A percentile compares a stretch with the other conserved stretches of the same genome.
These are phyloP conservation scores for Batillaria attramentaria DNA, from an alignment of 1,140 invertebrate species.

Conservation along the genomic window DNA sequence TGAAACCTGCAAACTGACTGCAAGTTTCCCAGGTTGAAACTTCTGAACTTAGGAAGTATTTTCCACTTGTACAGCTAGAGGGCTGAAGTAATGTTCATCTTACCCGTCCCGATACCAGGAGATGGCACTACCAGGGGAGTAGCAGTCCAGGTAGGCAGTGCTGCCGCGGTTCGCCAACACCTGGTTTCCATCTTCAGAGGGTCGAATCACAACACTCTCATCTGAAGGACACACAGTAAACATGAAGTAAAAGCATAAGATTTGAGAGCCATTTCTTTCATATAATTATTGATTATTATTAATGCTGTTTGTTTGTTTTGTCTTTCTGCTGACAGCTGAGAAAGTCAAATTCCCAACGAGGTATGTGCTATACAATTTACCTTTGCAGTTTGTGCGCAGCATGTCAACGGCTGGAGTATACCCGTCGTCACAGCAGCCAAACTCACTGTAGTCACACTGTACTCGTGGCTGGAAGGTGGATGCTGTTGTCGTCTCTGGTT, in stretches of 20 bases:
- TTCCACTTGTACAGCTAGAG: too few relatives aligned
- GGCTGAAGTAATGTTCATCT: slow-evolving; percentile 27
- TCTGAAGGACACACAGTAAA: too few relatives aligned
- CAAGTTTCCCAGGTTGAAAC: too few relatives aligned
- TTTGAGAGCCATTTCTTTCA: too few relatives aligned
- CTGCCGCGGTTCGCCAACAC: slow-evolving; percentile 25
- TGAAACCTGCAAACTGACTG: too few relatives aligned
- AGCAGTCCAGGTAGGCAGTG: slow-evolving; percentile 25
- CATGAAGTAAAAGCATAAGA: too few relatives aligned
- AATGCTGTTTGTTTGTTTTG: too few relatives aligned
- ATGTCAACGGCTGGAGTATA: slow-evolving; percentile 45
- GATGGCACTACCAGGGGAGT: slow-evolving; percentile 32
- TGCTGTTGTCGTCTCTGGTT: slow-evolving; percentile 49
- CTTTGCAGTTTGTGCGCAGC: slow-evolving; percentile 49
- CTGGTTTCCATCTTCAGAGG: slow-evolving; percentile 5
- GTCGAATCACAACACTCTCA: slow-evolving; percentile 14
- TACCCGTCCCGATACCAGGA: slow-evolving; percentile 54
- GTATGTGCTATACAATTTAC: too few relatives aligned
- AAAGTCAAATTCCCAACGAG: too few relatives aligned
- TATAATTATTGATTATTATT: too few relatives aligned
- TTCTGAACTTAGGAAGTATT: too few relatives aligned
- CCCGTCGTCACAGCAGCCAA: slow-evolving; percentile 57
- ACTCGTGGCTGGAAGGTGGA: slow-evolving; percentile 29
- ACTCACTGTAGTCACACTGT: slow-evolving; percentile 55
- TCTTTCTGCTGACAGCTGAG: too few relatives aligned